Conservation (phyloP, 2,113 vertebrate genomes). For the Anolis sagrei region DNA sequence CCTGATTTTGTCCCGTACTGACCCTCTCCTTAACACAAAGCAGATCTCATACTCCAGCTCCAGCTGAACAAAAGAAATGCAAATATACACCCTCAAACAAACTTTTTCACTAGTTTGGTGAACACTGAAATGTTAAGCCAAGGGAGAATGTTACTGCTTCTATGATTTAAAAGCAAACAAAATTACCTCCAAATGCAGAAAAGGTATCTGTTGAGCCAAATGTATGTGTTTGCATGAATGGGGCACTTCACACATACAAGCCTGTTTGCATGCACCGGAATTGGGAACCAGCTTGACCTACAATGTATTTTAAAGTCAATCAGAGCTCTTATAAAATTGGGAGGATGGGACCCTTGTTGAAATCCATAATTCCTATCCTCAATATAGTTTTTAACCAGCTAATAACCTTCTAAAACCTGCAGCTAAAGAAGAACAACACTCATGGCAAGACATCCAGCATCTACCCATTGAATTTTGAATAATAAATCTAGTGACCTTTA, state of each 20-base stretch:
- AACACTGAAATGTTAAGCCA: neutral
- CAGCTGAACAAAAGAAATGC: neutral
- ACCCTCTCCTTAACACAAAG: slow-evolving; percentile 39
- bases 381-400: neutral
- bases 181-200: neutral
- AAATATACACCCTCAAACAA: neutral
- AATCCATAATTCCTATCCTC: neutral
- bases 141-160: neutral
- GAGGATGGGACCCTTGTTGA: neutral
- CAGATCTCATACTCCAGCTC: fast-evolving
- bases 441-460: neutral
- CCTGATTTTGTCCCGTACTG: slow-evolving; percentile 43
- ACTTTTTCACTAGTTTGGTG: neutral
- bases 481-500: neutral
- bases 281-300: too few relatives aligned
- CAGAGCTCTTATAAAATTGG: neutral
- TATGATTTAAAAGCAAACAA: neutral
- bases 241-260: neutral
- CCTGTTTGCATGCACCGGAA: neutral
- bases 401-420: neutral
- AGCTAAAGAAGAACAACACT: neutral
- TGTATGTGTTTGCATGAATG: neutral
- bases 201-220: neutral
- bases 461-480: neutral
- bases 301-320: neutral